A percentile compares a stretch with the other conserved stretches of the same genome.
Conservation (phyloP, 2,113 vertebrate species). For the Gopherus flavomarginatus region DNA sequence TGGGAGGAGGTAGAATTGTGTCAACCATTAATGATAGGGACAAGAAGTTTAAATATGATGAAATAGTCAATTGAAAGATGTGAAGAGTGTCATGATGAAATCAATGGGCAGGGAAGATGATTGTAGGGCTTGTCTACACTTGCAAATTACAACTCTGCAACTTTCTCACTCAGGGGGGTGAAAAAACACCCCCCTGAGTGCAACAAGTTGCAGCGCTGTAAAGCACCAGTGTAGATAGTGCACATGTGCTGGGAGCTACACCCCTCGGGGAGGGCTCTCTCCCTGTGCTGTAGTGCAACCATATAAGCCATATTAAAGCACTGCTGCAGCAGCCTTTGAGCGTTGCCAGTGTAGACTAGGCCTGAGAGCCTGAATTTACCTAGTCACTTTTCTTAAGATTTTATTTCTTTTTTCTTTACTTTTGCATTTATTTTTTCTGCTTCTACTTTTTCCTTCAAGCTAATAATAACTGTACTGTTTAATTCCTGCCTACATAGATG, state of each 20-base stretch:
- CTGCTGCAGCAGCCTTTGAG: no score
- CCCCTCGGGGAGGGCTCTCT: no score
- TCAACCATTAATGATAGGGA: neutral
- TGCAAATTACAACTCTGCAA: no score
- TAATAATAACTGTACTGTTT: neutral
- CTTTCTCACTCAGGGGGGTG: no score
- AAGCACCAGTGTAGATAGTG: no score
- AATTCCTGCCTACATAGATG: constrained; percentile 3
- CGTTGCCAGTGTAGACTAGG: no score
- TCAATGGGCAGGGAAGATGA: neutral
- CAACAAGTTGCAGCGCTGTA: no score
- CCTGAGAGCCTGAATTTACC: neutral
- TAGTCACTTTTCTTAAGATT: neutral
- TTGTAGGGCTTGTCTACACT: neutral
- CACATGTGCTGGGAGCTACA: no score
- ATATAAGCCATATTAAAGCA: no score
- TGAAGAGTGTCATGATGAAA: neutral
- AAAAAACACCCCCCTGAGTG: no score
- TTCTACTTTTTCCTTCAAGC: neutral
- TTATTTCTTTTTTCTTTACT: neutral
- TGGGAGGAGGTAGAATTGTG: neutral
- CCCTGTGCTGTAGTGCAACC: no score
- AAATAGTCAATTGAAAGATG: neutral
- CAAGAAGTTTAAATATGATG: neutral
- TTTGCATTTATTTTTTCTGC: neutral